Evolutionary conservation across 1,140 invertebrate species (phyloP).

Genomic region (Harpegnathos saltator): DNA sequence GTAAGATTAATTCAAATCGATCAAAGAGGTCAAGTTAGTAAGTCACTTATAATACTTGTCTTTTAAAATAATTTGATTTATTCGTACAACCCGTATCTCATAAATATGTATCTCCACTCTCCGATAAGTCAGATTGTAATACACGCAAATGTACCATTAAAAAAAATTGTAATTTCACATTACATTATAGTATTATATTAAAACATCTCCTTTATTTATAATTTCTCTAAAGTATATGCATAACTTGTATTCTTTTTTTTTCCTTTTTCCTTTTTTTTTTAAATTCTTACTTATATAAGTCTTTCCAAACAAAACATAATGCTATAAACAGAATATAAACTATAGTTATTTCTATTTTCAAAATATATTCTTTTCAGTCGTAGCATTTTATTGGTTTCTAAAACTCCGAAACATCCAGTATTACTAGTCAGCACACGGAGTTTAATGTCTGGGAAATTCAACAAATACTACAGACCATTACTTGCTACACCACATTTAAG

Average conservation of each 20-base stretch:
- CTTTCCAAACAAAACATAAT: not conserved
- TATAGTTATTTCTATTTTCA: too few species aligned
- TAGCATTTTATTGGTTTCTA: slow-evolving; percentile 79
- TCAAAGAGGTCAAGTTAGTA: not conserved
- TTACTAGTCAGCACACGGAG: slow-evolving; percentile 80
- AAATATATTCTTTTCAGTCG: slow-evolving; percentile 74
- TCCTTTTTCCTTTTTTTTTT: not conserved
- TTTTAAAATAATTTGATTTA: not conserved
- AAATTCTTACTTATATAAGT: slow-evolving; percentile 1
- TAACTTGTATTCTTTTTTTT: not conserved
- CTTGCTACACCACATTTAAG: slow-evolving; percentile 81
- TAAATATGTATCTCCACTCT: not conserved
- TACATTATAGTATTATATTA: too few species aligned
- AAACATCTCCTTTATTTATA: not conserved
- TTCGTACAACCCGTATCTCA: not conserved
- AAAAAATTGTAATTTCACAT: not conserved
- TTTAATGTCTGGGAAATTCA: slow-evolving; percentile 81
- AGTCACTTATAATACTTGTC: not conserved
- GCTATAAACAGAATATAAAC: too few species aligned
- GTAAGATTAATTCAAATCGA: slow-evolving; percentile 77
- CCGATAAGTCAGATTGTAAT: not conserved
- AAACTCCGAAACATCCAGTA: slow-evolving; percentile 75
- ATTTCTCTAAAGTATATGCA: not conserved
- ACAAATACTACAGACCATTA: slow-evolving; percentile 82
- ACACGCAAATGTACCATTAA: not conserved